phyloP scores from a whole-genome alignment of 2,888 invertebrate genomes.

The Phrixothrix hirtus region DNA sequence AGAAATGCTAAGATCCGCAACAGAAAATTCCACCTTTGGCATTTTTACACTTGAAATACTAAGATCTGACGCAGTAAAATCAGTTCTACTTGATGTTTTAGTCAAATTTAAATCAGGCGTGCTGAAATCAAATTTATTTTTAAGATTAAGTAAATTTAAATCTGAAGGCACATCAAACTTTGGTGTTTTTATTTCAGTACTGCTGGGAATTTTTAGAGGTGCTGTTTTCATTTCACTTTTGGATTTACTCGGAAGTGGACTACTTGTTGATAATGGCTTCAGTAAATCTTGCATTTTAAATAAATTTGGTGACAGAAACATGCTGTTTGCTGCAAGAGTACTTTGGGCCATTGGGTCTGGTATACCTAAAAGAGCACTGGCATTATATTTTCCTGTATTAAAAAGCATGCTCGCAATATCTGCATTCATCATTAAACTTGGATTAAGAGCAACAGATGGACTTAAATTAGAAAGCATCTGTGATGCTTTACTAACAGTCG shows the following conservation, averaged over 20 bases:
- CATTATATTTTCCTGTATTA: constrained; percentile 66
- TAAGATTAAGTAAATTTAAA: constrained; percentile 57
- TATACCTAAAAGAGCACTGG: constrained; percentile 65
- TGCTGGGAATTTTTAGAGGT: constrained; percentile 46
- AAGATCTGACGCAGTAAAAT: constrained; percentile 46
- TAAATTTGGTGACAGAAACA: constrained; percentile 72
- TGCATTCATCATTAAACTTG: constrained; percentile 66
- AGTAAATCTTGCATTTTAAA: constrained; percentile 72
- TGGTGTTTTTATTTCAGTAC: constrained; percentile 50
- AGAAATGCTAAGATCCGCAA: constrained; percentile 59
- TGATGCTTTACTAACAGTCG: constrained; percentile 52
- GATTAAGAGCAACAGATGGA: constrained; percentile 57
- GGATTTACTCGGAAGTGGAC: constrained; percentile 54
- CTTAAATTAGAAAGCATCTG: constrained; percentile 47
- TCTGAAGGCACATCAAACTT: constrained; percentile 62
- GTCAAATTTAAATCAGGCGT: constrained; percentile 54
- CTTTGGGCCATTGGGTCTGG: constrained; percentile 79
- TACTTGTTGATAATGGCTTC: constrained; percentile 64
- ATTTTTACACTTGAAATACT: constrained; percentile 53
- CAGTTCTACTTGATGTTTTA: constrained; percentile 43
- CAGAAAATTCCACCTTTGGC: constrained; percentile 52
- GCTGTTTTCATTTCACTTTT: constrained; percentile 39
- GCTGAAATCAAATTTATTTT: constrained; percentile 58
- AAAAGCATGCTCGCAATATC: constrained; percentile 71
- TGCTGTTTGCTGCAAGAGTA: constrained; percentile 75